A percentile compares a stretch with the other conserved stretches of the same genome.
Evolutionary conservation across 1,140 invertebrate species (phyloP).

Genomic region (Ceratosolen solmsi): DNA sequence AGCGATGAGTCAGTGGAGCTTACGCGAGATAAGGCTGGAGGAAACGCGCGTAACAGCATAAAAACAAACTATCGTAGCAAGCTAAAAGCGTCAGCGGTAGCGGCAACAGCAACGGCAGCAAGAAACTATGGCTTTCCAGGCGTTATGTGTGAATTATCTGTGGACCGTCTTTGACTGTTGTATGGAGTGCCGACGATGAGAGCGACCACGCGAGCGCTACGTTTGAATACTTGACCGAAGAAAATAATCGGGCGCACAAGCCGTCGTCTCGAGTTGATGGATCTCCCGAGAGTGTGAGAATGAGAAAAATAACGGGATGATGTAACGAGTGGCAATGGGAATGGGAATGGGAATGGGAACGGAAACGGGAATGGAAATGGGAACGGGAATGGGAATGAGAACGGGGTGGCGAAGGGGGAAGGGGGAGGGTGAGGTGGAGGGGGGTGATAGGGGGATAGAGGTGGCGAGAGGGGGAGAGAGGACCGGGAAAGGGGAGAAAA

Average conservation of each 20-base stretch:
- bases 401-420: too few relatives aligned
- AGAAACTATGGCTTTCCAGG: conserved; percentile 21
- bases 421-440: too few relatives aligned
- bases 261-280: conserved; percentile 19
- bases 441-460: too few relatives aligned
- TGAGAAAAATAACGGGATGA: background rate
- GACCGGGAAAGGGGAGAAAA: too few relatives aligned
- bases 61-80: conserved; percentile 32
- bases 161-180: conserved; percentile 2
- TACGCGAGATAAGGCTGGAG: conserved; percentile 23
- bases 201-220: conserved; percentile 33
- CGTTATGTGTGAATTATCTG: conserved; percentile 38
- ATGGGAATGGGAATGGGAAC: too few relatives aligned
- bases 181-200: background rate
- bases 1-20: conserved; percentile 1
- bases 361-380: too few relatives aligned
- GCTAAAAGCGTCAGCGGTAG: conserved; percentile 3
- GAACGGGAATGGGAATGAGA: too few relatives aligned
- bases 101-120: background rate
- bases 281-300: conserved; percentile 5
- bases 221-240: conserved; percentile 20
- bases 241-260: conserved; percentile 22
- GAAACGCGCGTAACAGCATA: conserved; percentile 33
- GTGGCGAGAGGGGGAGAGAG: background rate
- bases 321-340: too few relatives aligned